These are phyloP conservation scores for Paguma larvata DNA, from an alignment of 2,797 vertebrate species.

Conservation along the genomic window DNA sequence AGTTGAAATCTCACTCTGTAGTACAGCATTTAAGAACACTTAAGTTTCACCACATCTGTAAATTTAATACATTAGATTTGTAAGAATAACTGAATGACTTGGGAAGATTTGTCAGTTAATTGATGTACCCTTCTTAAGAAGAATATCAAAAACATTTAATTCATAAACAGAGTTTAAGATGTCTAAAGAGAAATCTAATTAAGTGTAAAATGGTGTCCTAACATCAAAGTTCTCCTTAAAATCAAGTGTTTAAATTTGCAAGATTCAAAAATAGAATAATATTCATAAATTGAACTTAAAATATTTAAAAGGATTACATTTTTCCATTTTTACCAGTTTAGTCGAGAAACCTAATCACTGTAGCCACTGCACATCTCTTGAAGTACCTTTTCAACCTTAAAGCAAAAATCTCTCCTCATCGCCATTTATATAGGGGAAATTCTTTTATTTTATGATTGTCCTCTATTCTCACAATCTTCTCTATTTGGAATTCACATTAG, in stretches of 20 bases:
- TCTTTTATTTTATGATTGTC: not conserved
- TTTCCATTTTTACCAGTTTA: not conserved
- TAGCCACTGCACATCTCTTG: not conserved
- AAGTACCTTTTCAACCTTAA: not conserved
- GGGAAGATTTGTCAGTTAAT: not conserved
- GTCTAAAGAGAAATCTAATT: constrained; percentile 6
- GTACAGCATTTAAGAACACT: constrained; percentile 8
- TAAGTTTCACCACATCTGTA: constrained; percentile 7
- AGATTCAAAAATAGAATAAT: constrained; percentile 24
- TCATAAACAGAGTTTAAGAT: not conserved
- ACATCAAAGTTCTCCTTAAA: not conserved
- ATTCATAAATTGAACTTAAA: not conserved
- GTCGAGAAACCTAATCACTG: not conserved
- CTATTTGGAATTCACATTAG: not conserved
- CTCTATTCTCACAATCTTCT: constrained; percentile 18
- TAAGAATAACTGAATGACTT: constrained; percentile 10
- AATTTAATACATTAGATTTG: not conserved
- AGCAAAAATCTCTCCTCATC: not conserved
- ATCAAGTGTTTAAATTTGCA: not conserved
- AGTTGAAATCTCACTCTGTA: not conserved
- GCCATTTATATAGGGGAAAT: not conserved
- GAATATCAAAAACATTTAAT: not conserved
- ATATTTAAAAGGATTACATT: not conserved
- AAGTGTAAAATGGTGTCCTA: not conserved
- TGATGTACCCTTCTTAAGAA: not conserved